Evolutionary conservation across 2,888 invertebrate genomes (phyloP), one percentile per base, ranked within the genome.

Genomic region (Sthenelais limicola): DNA sequence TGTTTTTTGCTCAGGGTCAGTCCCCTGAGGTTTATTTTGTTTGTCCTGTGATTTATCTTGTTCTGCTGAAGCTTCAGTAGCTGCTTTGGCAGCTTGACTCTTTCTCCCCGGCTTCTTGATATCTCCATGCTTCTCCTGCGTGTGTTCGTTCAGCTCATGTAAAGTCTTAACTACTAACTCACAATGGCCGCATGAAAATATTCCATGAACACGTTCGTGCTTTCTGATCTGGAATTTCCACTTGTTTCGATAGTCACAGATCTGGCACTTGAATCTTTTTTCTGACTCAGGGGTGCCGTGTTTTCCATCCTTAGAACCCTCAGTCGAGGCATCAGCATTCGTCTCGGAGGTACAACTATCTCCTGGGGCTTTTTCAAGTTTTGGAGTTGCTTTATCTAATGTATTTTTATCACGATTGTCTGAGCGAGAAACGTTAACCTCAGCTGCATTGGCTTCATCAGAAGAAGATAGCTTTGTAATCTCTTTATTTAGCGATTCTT

Each of bases 41-140:
- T 12, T 12, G 32, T 9, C 12, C 9, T 15, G 28, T 9, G 18
- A 24, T 58, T 15, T 15, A 76, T 21, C 82, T 77, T 32, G 80
- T 73, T 47, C 78, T 76, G 71, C 80, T 81, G 73, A 82, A 18
- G 43, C 43, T 18, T 43, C 43, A 12, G 43, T 18, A 5, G 62
- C 62, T n/a, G 62, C 62, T n/a, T 80, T 72, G 82, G 83, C 18
- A 82, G 79, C 72, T 24, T 82, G 81, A 75, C 86, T 86, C 73
- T 82, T 80, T 62, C 83, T 82, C 78, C 86, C 86, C 73, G 84
- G 79, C 73, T 84, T 86, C 67, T 82, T 80, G 71, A 84, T 84
- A 72, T 84, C 82, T 43, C 83, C 83, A 71, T 86, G 86, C 58
- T 80, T 80, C 28, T 77, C 77, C 35, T 76, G 74, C 62, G 82